Percentiles rank a stretch among this genome's conserved stretches.
phyloP scores from a whole-genome alignment of 1,140 invertebrate species.

The Caenorhabditis tropicalis region DNA sequence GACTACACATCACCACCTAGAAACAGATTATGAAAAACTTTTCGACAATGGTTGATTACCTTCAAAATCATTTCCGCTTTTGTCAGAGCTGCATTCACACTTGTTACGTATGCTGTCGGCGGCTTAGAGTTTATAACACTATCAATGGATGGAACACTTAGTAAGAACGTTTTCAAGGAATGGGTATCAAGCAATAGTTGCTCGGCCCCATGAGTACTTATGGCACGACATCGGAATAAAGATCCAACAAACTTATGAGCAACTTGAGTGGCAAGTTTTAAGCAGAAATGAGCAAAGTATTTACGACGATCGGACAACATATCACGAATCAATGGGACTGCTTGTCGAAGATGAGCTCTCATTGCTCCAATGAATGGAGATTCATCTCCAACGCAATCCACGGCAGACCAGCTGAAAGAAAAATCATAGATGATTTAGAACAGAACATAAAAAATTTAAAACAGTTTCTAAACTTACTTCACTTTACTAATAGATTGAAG shows the following conservation, averaged over 20 bases:
- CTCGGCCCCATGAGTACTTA: slow-evolving; percentile 83
- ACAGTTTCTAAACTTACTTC: slow-evolving; percentile 56
- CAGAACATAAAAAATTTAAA: neutral
- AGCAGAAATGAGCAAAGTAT: slow-evolving; percentile 97
- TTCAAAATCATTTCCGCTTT: slow-evolving; percentile 98
- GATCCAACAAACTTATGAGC: slow-evolving; percentile 87
- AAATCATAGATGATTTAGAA: too few species aligned
- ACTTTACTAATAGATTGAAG: slow-evolving; percentile 72
- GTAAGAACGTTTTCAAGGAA: slow-evolving; percentile 91
- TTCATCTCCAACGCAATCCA: slow-evolving; percentile 94
- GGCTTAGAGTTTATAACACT: slow-evolving; percentile 76
- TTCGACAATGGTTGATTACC: too few species aligned
- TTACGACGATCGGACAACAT: slow-evolving; percentile 91
- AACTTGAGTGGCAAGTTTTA: slow-evolving; percentile 85
- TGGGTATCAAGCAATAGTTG: slow-evolving; percentile 96
- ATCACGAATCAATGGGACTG: slow-evolving; percentile 87
- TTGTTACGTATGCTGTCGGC: slow-evolving; percentile 78
- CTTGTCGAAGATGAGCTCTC: slow-evolving; percentile 84
- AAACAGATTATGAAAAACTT: too few species aligned
- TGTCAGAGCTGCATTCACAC: slow-evolving; percentile 95
- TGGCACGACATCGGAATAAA: slow-evolving; percentile 91
- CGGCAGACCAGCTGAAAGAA: slow-evolving; percentile 89
- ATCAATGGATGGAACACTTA: slow-evolving; percentile 92
- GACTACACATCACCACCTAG: slow-evolving; percentile 87
- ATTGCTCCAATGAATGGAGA: slow-evolving; percentile 91